Conservation (phyloP, 2,797 vertebrate species). For the Pseudopleuronectes americanus region DNA sequence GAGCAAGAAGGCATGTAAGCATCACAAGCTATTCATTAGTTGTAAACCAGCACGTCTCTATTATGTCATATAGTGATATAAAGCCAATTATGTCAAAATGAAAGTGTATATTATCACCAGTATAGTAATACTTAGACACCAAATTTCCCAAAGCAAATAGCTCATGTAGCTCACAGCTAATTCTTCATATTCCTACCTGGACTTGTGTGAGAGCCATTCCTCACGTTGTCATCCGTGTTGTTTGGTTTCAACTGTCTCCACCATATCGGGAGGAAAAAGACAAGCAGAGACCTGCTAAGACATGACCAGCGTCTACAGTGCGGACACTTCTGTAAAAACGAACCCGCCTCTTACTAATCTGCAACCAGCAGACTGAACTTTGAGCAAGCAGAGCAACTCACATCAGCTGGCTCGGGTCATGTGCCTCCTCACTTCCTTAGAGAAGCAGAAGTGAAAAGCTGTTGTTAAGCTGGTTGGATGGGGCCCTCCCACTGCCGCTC, state of each 20-base stretch:
- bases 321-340: constrained; percentile 31
- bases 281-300: constrained; percentile 63
- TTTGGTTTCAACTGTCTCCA: constrained; percentile 46
- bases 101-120: neutral
- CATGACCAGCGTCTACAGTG: constrained; percentile 42
- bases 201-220: constrained; percentile 69
- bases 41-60: neutral
- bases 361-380: constrained; percentile 78
- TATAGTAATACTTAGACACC: neutral
- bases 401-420: constrained; percentile 83
- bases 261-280: constrained; percentile 59
- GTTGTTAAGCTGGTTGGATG: constrained; percentile 71
- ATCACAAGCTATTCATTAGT: neutral
- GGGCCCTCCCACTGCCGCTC: constrained; percentile 52
- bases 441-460: constrained; percentile 82
- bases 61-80: neutral
- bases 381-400: constrained; percentile 75
- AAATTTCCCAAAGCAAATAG: neutral
- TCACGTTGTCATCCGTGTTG: constrained; percentile 36
- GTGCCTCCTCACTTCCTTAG: constrained; percentile 81
- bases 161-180: neutral
- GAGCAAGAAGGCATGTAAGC: neutral
- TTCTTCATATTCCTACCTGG: constrained; percentile 68
- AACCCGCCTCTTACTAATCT: constrained; percentile 69
- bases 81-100: neutral